A percentile compares a stretch with the other conserved stretches of the same genome.
Evolutionary conservation across 2,113 vertebrate species (phyloP).

Genomic region (Brienomyrus brachyistius): DNA sequence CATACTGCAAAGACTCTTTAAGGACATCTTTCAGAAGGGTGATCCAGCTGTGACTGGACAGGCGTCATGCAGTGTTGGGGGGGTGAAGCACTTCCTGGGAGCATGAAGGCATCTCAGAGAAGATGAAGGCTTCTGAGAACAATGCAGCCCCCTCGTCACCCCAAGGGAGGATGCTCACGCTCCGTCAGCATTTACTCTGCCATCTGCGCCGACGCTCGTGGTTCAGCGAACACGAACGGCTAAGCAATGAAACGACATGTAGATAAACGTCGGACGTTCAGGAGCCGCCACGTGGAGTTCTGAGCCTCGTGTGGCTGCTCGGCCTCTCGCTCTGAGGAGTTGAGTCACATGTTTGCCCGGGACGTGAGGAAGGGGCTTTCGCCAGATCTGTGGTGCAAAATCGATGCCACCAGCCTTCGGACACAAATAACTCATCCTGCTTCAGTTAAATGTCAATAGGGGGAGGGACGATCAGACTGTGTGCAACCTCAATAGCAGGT

Average conservation of each 20-base stretch:
- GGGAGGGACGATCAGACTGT: neutral
- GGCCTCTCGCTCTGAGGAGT: neutral
- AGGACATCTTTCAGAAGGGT: constrained; percentile 33
- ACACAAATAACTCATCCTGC: neutral
- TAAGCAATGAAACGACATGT: neutral
- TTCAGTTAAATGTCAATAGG: neutral
- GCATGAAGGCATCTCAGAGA: neutral
- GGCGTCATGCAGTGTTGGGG: neutral
- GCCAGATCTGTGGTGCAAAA: too few species aligned
- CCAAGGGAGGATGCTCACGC: neutral
- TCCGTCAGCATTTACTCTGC: neutral
- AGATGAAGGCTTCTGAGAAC: neutral
- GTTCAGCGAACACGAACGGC: neutral
- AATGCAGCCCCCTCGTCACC: neutral
- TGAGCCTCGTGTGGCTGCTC: neutral
- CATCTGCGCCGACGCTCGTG: neutral
- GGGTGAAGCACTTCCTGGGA: neutral
- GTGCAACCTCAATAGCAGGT: neutral
- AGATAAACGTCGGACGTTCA: neutral
- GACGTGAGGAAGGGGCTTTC: neutral
- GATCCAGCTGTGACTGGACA: constrained; percentile 7
- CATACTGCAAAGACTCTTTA: constrained; percentile 21
- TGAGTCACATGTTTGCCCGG: neutral
- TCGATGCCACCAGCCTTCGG: neutral
- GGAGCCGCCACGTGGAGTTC: neutral